phyloP scores from a whole-genome alignment of 2,888 invertebrate genomes.

The Leptopterna dolabrata region DNA sequence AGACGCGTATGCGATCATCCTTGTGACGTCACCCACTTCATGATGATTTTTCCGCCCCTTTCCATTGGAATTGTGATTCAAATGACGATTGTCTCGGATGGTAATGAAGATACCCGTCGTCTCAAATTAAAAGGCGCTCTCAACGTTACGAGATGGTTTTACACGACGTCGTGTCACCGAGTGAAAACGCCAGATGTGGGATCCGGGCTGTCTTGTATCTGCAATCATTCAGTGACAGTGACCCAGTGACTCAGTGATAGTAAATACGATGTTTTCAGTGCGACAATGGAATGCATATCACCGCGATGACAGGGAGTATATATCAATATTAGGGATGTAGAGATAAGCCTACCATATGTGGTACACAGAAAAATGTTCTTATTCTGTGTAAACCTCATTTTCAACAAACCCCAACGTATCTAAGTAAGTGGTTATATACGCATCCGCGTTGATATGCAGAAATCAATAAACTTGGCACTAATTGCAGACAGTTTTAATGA shows the following conservation, averaged over 20 bases:
- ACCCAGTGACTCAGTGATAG: not conserved
- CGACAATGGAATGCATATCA: not conserved
- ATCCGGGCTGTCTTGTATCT: not conserved
- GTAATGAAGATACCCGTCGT: not conserved
- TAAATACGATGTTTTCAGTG: not conserved
- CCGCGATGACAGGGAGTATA: too few species aligned
- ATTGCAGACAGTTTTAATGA: too few species aligned
- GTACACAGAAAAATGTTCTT: too few species aligned
- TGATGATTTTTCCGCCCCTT: not conserved
- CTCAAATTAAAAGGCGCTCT: not conserved
- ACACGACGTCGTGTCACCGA: not conserved
- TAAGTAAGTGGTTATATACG: too few species aligned
- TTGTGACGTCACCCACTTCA: conserved; percentile 21
- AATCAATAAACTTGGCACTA: too few species aligned
- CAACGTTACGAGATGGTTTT: not conserved
- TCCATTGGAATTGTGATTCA: not conserved
- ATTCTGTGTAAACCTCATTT: too few species aligned
- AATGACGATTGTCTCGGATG: not conserved
- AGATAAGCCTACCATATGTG: too few species aligned
- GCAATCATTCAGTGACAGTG: not conserved
- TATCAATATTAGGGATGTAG: too few species aligned
- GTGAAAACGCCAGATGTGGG: not conserved
- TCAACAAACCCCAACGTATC: too few species aligned
- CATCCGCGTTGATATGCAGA: too few species aligned
- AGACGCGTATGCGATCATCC: not conserved